Percentiles rank a stretch among this genome's conserved stretches.
Conservation (phyloP, 2,113 vertebrate species). For the Rousettus leschenaultii region DNA sequence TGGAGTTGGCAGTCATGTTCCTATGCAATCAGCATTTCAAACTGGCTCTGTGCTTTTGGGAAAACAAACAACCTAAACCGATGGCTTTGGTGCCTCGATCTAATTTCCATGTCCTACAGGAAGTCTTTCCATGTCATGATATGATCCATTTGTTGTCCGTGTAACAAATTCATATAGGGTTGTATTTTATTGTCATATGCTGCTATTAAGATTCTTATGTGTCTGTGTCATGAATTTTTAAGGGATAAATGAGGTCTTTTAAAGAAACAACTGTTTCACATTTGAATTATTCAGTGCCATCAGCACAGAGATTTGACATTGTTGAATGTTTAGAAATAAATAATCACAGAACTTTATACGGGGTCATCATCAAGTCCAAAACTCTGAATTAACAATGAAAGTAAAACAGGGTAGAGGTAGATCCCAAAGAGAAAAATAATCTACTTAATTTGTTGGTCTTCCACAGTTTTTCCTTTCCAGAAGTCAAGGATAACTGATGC, state of each 20-base stretch:
- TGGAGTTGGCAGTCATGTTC: slow-evolving; percentile 15
- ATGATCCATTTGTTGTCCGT: not conserved
- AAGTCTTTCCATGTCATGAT: not conserved
- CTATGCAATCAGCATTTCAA: slow-evolving; percentile 36
- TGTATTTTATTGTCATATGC: not conserved
- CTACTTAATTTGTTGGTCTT: not conserved
- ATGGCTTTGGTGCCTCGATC: not conserved
- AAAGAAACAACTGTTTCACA: slow-evolving; percentile 17
- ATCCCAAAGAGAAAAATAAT: not conserved
- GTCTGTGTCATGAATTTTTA: not conserved
- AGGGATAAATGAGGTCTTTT: not conserved
- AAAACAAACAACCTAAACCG: slow-evolving; percentile 21
- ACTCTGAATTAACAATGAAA: not conserved
- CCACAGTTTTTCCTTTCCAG: not conserved
- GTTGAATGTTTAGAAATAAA: slow-evolving; percentile 9
- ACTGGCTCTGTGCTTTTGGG: not conserved
- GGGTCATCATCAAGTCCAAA: not conserved
- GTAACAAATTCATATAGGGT: not conserved
- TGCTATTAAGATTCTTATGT: not conserved
- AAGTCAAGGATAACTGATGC: not conserved
- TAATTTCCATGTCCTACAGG: not conserved
- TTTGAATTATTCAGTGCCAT: slow-evolving; percentile 47
- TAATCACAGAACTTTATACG: not conserved
- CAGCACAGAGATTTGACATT: slow-evolving; percentile 13
- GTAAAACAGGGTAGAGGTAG: not conserved